Evolutionary conservation across 2,888 invertebrate genomes (phyloP), one percentile per base, ranked within the genome.

Genomic region (Sarcophaga carnaria): DNA sequence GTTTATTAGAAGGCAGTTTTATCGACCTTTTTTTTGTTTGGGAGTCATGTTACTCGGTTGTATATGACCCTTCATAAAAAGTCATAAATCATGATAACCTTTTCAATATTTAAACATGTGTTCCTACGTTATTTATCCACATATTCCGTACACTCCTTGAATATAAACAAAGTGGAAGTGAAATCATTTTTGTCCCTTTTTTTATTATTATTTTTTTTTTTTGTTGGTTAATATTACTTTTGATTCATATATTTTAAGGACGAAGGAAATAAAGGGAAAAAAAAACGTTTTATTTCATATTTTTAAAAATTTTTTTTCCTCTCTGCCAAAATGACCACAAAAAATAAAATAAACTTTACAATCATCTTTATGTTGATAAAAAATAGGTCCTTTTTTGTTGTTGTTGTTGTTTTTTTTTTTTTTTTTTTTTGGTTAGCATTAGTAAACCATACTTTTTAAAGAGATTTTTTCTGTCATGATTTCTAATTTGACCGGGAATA

Each of bases 71-170:
- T 70, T 22, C 12, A 49, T 10, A 47, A 25, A 49, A 49, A 45
- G 20, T 66, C 80, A 72, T 80, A 72, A 80, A 80, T 80, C 80
- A 80, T 80, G 72, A 80, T 80, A 80, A 80, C 72, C 80, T 70
- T 80, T 79, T 79, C 79, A 79, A 79, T 79, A 79, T 79, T 79
- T 72, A 80, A 72, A 59, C 67, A 67, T 45, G 67, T 67, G 45
- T 20, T 54, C 17, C 54, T 4, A 54, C 67, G 37, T 67, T 10
- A 67, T 67, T 45, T 47, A 45, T 2, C n/a, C 37, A 67, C 45
- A 67, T 45, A 45, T 22, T 54, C 11, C 54, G 54, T 54, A 54
- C 54, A 54, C 54, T 54, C 14, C 8, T 37, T 10, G 37, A 37
- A 37, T 37, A 37, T 45, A 1, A 45, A 67, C n/a, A 67, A 12